phyloP scores from a whole-genome alignment of 2,797 vertebrate genomes.

The Sebastes trivittatus region DNA sequence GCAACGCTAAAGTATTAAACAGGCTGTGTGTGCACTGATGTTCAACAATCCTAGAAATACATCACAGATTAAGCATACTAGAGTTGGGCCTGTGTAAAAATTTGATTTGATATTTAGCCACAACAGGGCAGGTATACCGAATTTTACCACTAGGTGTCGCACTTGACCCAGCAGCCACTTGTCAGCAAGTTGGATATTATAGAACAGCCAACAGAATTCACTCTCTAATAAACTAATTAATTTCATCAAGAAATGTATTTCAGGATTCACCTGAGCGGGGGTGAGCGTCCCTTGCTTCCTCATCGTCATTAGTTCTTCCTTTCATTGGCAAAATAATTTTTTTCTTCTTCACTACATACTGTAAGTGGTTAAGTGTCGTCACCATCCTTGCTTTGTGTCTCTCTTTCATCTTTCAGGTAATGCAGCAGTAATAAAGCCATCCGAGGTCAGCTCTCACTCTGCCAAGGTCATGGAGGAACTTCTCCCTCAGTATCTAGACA shows the following conservation, averaged over 20 bases:
- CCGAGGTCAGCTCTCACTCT: constrained; percentile 79
- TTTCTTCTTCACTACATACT: background rate
- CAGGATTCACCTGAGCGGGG: too few species aligned
- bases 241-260: too few species aligned
- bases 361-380: background rate
- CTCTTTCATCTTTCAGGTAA: constrained; percentile 69
- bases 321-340: accelerated
- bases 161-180: too few species aligned
- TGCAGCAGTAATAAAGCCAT: constrained; percentile 81
- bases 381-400: background rate
- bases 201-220: too few species aligned
- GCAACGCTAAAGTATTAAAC: background rate
- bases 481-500: constrained; percentile 80
- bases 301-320: too few species aligned
- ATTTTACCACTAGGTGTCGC: too few species aligned
- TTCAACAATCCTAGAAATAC: background rate
- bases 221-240: too few species aligned
- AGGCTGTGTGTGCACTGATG: background rate
- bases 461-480: constrained; percentile 79
- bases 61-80: background rate
- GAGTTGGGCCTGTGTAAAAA: too few species aligned
- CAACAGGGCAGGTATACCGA: too few species aligned
- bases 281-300: too few species aligned
- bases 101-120: too few species aligned
- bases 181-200: too few species aligned